Conservation (phyloP, 2,113 vertebrate genomes). For the Gymnocephalus cernua region DNA sequence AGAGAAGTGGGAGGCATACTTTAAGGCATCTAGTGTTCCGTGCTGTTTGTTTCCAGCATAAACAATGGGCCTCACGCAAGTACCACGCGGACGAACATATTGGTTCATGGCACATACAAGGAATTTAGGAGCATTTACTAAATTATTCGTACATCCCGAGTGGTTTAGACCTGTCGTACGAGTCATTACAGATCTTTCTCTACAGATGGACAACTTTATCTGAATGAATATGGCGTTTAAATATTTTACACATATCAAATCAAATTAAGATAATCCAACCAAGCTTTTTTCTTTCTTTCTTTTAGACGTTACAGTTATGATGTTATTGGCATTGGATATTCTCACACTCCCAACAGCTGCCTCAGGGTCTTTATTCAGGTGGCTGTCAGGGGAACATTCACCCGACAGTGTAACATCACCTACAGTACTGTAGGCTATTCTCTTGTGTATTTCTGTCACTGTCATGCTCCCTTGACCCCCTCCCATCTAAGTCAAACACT, state of each 20-base stretch:
- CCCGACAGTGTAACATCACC: neutral
- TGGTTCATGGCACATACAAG: neutral
- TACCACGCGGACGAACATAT: neutral
- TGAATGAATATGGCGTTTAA: neutral
- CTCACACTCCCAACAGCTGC: neutral
- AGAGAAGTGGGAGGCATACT: neutral
- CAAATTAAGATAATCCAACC: neutral
- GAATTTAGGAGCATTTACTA: neutral
- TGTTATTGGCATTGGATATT: no score
- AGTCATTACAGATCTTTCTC: neutral
- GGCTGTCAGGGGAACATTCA: neutral
- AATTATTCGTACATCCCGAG: neutral
- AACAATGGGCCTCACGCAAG: neutral
- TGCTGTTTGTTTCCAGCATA: conserved; percentile 6
- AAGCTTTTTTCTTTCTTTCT: neutral
- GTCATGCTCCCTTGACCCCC: neutral
- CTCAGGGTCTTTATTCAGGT: neutral
- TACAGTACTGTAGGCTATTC: neutral
- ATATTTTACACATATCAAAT: neutral
- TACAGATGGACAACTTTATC: neutral
- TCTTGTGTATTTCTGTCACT: neutral
- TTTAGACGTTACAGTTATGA: neutral
- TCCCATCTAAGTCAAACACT: neutral
- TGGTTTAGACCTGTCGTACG: neutral
- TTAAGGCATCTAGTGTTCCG: neutral